Percentiles rank a stretch among this genome's conserved stretches.
phyloP scores from a whole-genome alignment of 1,140 invertebrate genomes.

The Spodoptera frugiperda region DNA sequence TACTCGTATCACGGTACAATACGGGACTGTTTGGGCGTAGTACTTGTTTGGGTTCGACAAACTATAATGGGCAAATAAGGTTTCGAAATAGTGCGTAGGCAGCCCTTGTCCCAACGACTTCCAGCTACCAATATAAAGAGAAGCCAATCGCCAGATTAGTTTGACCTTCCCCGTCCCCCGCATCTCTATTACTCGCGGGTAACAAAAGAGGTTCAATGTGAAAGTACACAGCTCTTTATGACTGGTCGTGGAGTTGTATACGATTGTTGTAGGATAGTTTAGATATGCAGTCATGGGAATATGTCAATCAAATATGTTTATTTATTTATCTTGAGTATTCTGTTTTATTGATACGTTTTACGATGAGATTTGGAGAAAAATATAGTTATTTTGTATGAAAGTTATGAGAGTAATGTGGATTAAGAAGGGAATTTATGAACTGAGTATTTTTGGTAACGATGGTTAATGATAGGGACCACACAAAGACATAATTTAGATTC shows the following conservation, averaged over 20 bases:
- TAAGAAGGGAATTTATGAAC: too few relatives aligned
- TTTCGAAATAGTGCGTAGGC: constrained; percentile 54
- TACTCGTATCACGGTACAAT: constrained; percentile 32
- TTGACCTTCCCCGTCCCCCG: constrained; percentile 7
- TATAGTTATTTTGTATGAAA: too few relatives aligned
- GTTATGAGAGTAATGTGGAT: too few relatives aligned
- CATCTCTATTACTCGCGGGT: background rate
- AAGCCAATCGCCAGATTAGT: constrained; percentile 22
- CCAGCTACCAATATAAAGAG: constrained; percentile 36
- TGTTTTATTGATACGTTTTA: too few relatives aligned
- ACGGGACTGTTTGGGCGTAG: constrained; percentile 30
- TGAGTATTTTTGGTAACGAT: too few relatives aligned
- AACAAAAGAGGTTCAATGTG: background rate
- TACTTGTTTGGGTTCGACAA: constrained; percentile 52
- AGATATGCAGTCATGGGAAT: constrained; percentile 37
- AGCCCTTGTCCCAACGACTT: constrained; percentile 25
- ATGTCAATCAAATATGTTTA: constrained; percentile 42
- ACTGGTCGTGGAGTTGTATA: constrained; percentile 26
- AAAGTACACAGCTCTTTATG: constrained; percentile 5
- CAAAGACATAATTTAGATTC: too few relatives aligned
- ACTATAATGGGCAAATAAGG: constrained; percentile 56
- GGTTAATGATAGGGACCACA: too few relatives aligned
- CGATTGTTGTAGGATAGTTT: constrained; percentile 25
- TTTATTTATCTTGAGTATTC: background rate
- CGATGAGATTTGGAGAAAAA: too few relatives aligned